Evolutionary conservation across 1,140 invertebrate genomes (phyloP).

Genomic region (Amphibalanus amphitrite): DNA sequence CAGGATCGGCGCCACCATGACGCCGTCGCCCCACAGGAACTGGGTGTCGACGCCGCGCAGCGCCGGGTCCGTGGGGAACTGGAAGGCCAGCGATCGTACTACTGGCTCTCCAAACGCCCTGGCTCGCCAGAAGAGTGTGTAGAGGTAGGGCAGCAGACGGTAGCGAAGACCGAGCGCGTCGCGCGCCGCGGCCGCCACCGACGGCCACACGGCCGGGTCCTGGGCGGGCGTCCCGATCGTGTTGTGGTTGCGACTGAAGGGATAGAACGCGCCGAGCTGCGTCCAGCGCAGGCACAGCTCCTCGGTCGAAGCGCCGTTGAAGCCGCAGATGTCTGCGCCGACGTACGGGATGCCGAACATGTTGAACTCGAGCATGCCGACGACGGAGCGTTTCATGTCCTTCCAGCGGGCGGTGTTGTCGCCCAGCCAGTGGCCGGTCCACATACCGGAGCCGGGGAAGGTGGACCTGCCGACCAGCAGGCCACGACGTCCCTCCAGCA

Average conservation of each 20-base stretch:
- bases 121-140: constrained; percentile 28
- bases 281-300: constrained; percentile 36
- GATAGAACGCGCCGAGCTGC: constrained; percentile 33
- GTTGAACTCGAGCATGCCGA: constrained; percentile 53
- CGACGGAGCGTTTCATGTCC: constrained; percentile 30
- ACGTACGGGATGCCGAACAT: constrained; percentile 37
- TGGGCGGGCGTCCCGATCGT: constrained; percentile 24
- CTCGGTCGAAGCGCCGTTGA: constrained; percentile 26
- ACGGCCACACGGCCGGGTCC: constrained; percentile 23
- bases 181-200: constrained; percentile 21
- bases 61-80: constrained; percentile 23
- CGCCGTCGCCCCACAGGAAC: constrained; percentile 55
- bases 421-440: constrained; percentile 37
- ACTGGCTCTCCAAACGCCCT: constrained; percentile 26
- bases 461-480: constrained; percentile 27
- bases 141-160: constrained; percentile 30
- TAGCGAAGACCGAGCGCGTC: constrained; percentile 27
- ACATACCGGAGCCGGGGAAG: constrained; percentile 34
- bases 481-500: constrained; percentile 11
- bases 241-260: constrained; percentile 71
- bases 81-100: constrained; percentile 28
- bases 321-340: constrained; percentile 38
- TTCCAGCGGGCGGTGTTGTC: constrained; percentile 33
- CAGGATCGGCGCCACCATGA: constrained; percentile 60
- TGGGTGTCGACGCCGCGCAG: constrained; percentile 43